A percentile compares a stretch with the other conserved stretches of the same genome.
Evolutionary conservation across 2,113 vertebrate species (phyloP).

Genomic region (Datnioides undecimradiatus): DNA sequence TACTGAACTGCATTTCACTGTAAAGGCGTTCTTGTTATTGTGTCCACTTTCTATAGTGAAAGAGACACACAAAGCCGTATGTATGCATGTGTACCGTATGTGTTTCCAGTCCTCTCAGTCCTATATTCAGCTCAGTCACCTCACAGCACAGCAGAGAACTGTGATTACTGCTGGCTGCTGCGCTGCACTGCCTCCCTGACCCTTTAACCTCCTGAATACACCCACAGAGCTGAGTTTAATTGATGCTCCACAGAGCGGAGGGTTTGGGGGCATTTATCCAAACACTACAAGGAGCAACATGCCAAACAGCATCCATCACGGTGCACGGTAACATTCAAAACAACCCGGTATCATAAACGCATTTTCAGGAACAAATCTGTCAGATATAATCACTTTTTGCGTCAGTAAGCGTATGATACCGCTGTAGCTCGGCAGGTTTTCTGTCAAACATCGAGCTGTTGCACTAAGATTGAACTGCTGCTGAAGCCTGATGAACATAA

Average conservation of each 20-base stretch:
- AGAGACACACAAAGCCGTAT: not conserved
- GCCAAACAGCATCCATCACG: not conserved
- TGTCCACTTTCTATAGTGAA: not conserved
- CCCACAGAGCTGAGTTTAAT: not conserved
- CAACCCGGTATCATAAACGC: not conserved
- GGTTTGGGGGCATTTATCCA: not conserved
- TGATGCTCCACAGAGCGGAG: conserved; percentile 18
- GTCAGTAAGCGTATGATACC: not conserved
- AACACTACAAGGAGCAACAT: not conserved
- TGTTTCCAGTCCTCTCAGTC: not conserved
- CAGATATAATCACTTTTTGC: not conserved
- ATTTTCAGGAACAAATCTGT: not conserved
- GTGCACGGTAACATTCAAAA: not conserved
- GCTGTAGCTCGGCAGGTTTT: not conserved
- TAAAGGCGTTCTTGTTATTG: not conserved
- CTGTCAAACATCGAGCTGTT: not conserved
- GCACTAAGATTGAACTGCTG: not conserved
- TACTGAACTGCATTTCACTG: not conserved
- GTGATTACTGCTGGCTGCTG: conserved; percentile 25
- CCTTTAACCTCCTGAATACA: conserved; percentile 41
- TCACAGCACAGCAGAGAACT: conserved; percentile 38
- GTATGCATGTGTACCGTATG: not conserved
- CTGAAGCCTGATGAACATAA: not conserved
- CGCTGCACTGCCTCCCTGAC: conserved; percentile 11
- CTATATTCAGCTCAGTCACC: conserved; percentile 15